Evolutionary conservation across 2,113 vertebrate genomes (phyloP).

Genomic region (Protomyctophum bolini): DNA sequence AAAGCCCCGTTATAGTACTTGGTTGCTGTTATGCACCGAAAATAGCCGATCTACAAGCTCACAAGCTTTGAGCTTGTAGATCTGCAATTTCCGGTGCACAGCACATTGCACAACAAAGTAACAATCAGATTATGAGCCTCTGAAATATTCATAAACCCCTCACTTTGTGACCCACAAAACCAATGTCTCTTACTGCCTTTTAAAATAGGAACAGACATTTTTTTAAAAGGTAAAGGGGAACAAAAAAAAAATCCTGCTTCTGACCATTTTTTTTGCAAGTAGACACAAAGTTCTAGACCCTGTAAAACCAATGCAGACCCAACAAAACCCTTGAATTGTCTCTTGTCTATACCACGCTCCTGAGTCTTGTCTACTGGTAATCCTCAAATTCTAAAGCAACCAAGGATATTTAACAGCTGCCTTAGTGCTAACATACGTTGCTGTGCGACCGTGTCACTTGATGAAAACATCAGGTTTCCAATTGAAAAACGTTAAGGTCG

Average conservation of each 20-base stretch:
- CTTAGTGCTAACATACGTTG: conserved; percentile 15
- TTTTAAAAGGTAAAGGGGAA: conserved; percentile 35
- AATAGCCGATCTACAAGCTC: too few relatives aligned
- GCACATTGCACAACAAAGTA: too few relatives aligned
- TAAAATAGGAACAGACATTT: conserved; percentile 47
- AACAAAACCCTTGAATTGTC: conserved; percentile 34
- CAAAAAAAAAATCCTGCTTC: conserved; percentile 42
- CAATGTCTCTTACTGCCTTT: conserved; percentile 54
- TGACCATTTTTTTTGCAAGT: conserved; percentile 53
- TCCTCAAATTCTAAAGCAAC: conserved; percentile 42
- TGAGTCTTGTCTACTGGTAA: conserved; percentile 43
- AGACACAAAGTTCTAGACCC: conserved; percentile 59
- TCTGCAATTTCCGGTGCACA: too few relatives aligned
- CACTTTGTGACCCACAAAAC: conserved; percentile 46
- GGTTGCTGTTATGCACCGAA: too few relatives aligned
- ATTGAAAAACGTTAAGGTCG: too few relatives aligned
- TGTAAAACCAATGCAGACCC: conserved; percentile 57
- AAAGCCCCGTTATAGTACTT: too few relatives aligned
- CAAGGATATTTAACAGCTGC: conserved; percentile 64
- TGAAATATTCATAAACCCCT: conserved; percentile 66
- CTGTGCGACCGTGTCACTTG: too few relatives aligned
- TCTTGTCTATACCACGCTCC: conserved; percentile 33
- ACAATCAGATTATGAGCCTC: neutral
- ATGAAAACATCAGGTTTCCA: too few relatives aligned
- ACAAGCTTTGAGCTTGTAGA: too few relatives aligned